Conservation (phyloP, 2,797 vertebrate genomes). For the Hipposideros larvatus region DNA sequence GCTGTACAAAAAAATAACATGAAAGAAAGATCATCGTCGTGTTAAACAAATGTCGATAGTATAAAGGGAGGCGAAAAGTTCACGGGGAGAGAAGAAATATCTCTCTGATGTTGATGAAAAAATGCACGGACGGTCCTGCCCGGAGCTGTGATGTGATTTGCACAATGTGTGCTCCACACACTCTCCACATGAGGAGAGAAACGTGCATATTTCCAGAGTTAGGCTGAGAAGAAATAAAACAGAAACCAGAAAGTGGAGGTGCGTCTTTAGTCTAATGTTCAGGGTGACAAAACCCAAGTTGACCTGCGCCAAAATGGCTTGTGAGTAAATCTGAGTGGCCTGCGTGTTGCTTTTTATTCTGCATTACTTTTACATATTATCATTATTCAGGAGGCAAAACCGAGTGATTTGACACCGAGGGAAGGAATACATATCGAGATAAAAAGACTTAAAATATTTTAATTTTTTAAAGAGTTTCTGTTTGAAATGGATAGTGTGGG, state of each 20-base stretch:
- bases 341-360: rapidly evolving
- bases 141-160: background rate
- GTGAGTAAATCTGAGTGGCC: rapidly evolving
- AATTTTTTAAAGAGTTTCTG: background rate
- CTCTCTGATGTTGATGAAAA: conserved; percentile 63
- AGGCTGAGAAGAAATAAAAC: background rate
- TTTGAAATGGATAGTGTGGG: background rate
- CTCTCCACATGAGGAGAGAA: background rate
- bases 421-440: background rate
- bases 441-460: background rate
- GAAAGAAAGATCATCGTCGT: conserved; percentile 19
- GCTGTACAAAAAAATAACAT: conserved; percentile 22
- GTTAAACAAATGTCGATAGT: conserved; percentile 44
- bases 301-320: rapidly evolving
- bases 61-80: conserved; percentile 76
- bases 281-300: rapidly evolving
- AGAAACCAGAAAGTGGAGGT: background rate
- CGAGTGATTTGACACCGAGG: background rate
- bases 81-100: background rate
- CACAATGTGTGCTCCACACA: background rate
- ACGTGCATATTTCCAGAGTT: background rate
- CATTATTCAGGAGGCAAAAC: background rate
- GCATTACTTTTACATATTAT: no score
- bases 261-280: rapidly evolving
- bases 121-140: background rate